These are phyloP conservation scores for Paralichthys olivaceus DNA, from an alignment of 2,113 vertebrate genomes.

Conservation along the genomic window DNA sequence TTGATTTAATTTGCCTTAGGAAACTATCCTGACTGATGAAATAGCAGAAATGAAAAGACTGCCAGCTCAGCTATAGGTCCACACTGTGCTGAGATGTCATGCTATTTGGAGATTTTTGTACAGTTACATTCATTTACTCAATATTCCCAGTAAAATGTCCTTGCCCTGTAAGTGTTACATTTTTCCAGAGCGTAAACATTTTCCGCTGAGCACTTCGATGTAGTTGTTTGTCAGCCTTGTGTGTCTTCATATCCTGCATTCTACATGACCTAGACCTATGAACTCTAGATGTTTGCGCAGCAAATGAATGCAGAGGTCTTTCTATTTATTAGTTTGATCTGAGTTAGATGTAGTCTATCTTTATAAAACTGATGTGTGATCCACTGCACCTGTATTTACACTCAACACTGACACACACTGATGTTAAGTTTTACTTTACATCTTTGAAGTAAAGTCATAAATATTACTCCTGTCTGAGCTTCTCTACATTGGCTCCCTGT, in stretches of 20 bases:
- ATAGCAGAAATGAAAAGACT: neutral
- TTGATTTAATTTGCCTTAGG: neutral
- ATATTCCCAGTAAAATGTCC: neutral
- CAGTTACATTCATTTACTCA: neutral
- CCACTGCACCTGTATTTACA: too few species aligned
- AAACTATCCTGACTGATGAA: neutral
- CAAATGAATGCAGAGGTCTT: too few species aligned
- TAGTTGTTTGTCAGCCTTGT: neutral
- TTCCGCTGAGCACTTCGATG: neutral
- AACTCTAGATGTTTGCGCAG: too few species aligned
- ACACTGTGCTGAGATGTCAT: neutral
- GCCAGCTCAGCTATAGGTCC: neutral
- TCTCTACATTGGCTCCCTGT: too few species aligned
- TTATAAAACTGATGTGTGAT: too few species aligned
- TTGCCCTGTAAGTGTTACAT: neutral
- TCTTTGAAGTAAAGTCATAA: too few species aligned
- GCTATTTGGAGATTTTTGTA: neutral
- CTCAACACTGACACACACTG: too few species aligned
- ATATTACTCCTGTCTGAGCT: too few species aligned
- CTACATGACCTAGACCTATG: neutral
- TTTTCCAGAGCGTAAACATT: neutral
- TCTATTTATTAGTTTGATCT: too few species aligned
- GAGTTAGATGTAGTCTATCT: too few species aligned
- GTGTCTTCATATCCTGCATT: neutral
- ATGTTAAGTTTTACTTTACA: too few species aligned